These are phyloP conservation scores for Nemapogon koenigi DNA, from an alignment of 2,888 invertebrate genomes.

Conservation along the genomic window DNA sequence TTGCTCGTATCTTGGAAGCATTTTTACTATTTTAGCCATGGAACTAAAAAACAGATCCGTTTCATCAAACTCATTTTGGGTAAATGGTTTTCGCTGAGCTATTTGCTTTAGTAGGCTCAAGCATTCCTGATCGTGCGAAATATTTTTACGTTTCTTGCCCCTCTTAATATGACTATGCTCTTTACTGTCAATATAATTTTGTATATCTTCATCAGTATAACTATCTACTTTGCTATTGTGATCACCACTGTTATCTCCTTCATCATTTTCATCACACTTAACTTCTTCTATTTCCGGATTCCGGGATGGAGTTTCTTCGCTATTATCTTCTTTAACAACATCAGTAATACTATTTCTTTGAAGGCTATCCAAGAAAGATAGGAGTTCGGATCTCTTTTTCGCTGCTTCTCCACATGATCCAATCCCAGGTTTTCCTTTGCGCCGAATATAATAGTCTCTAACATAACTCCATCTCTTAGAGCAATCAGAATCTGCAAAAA, in stretches of 20 bases:
- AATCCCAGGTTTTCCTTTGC: constrained; percentile 23
- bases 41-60: constrained; percentile 23
- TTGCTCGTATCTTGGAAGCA: constrained; percentile 22
- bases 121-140: constrained; percentile 14
- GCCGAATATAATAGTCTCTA: constrained; percentile 26
- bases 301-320: background rate
- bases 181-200: background rate
- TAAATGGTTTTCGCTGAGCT: constrained; percentile 10
- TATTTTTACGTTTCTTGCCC: constrained; percentile 13
- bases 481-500: constrained; percentile 20
- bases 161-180: constrained; percentile 6
- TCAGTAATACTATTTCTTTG: constrained; percentile 17
- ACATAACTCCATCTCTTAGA: constrained; percentile 25
- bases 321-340: constrained; percentile 14
- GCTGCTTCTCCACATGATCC: constrained; percentile 24
- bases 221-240: constrained; percentile 2
- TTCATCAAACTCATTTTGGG: constrained; percentile 19
- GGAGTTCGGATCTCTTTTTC: constrained; percentile 20
- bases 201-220: background rate
- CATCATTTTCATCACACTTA: background rate
- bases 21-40: constrained; percentile 27
- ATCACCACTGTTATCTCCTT: background rate
- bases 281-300: constrained; percentile 6
- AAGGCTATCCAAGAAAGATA: constrained; percentile 20
- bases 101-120: constrained; percentile 12